Evolutionary conservation across 2,113 vertebrate genomes (phyloP), one percentile per base, ranked within the genome.

Genomic region (Calyptomena viridis): DNA sequence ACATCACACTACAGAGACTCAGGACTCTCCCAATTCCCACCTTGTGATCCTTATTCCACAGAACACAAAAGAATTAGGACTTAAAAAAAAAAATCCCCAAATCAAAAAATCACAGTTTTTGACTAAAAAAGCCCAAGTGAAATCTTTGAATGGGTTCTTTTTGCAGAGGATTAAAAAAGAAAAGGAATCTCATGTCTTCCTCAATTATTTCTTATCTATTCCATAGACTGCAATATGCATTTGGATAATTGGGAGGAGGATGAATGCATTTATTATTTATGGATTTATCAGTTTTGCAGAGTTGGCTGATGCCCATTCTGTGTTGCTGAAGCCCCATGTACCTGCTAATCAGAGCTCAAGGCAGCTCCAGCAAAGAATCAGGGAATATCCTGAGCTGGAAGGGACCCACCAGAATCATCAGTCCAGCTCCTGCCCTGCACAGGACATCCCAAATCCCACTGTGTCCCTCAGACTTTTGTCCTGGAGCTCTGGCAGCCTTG

Each of bases 401-500:
- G 55, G 40, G 30, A 49, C 55, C 21, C 25, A 2, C 8, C 12
- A 55, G n/a, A 49, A 56, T 13, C 0, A 1, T 11, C 11, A 40
- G 46, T 14, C 30, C 25, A 40, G n/a, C 62, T 7, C 28, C 53
- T 49, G 7, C 23, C 44, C 44, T 39, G 69, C 53, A 2, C 53
- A 35, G n/a, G 40, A 40, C 11, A 14, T 39, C 28, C 30, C 62
- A 55, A 9, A 40, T 2, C 63, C 47, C 55, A 12, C 4, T 24
- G 46, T 40, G 47, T 0, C 69, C 24, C 30, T 69, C 11, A 2
- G 21, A 76, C 37, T 0, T 0, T 4, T 76, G 2, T 18, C 47
- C 63, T 55, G 46, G 62, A 75, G 78, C 78, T 76, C 16, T 75
- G 69, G 33, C 69, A 82, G 33, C 28, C 13, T 6, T 2, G 4